Percentiles rank a stretch among this genome's conserved stretches.
These are phyloP conservation scores for Phalacrocorax pelagicus DNA, from an alignment of 2,113 vertebrate genomes.

Conservation along the genomic window DNA sequence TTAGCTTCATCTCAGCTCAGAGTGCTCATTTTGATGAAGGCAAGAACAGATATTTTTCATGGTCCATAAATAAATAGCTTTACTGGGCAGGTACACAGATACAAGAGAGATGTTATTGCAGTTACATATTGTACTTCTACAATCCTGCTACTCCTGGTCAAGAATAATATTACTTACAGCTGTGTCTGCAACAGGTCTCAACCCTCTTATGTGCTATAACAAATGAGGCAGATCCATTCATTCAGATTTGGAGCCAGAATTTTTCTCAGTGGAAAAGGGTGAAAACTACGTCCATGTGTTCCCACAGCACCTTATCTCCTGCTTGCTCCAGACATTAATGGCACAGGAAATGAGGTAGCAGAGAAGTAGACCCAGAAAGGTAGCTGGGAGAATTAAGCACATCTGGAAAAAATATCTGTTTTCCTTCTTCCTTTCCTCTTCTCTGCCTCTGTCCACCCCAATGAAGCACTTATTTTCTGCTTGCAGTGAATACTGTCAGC, in stretches of 20 bases:
- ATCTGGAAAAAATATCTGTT: background rate
- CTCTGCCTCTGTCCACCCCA: fast-evolving
- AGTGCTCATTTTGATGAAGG: background rate
- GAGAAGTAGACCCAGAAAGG: background rate
- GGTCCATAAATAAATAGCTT: background rate
- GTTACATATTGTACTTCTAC: background rate
- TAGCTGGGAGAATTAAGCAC: background rate
- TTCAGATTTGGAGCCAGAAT: background rate
- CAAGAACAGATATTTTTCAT: background rate
- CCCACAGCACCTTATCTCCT: background rate
- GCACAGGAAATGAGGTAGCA: background rate
- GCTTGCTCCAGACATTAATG: background rate
- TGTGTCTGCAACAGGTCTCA: background rate
- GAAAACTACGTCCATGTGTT: background rate
- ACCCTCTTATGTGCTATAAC: background rate
- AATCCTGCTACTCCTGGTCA: background rate
- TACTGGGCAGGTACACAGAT: fast-evolving
- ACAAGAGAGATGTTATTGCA: background rate
- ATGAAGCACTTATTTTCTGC: background rate
- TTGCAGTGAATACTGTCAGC: background rate
- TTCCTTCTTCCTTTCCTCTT: background rate
- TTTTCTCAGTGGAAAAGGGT: background rate
- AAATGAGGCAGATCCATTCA: background rate
- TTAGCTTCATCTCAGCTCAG: background rate
- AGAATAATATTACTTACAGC: background rate